Percentiles rank a stretch among this genome's conserved stretches.
Conservation (phyloP, 2,797 vertebrate species). For the Acanthurus lineatus region DNA sequence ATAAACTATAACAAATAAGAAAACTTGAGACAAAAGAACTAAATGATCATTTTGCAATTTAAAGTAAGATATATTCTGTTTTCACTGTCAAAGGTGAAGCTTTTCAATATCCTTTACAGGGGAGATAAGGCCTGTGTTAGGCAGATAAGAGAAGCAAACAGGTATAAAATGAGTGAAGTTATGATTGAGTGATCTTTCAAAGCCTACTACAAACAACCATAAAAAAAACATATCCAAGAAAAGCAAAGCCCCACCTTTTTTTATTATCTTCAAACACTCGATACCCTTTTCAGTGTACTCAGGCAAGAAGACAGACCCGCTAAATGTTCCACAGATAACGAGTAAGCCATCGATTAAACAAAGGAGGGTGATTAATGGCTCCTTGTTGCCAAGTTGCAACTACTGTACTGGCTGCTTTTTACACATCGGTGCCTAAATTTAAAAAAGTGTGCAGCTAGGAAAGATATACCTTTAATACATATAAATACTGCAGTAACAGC, state of each 20-base stretch:
- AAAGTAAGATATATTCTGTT: background rate
- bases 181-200: constrained; percentile 3
- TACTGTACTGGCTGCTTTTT: constrained; percentile 31
- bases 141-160: constrained; percentile 19
- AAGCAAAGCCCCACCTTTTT: constrained; percentile 21
- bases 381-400: constrained; percentile 31
- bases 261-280: constrained; percentile 35
- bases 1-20: background rate
- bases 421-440: constrained; percentile 30
- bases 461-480: background rate
- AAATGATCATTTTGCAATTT: background rate
- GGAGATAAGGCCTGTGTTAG: background rate
- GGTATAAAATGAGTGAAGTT: constrained; percentile 6
- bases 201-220: background rate
- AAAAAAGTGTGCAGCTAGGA: constrained; percentile 21
- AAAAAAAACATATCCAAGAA: constrained; percentile 5
- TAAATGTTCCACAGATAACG: constrained; percentile 56
- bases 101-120: constrained; percentile 6
- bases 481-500: constrained; percentile 9
- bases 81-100: background rate
- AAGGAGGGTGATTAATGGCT: constrained; percentile 59
- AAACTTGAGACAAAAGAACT: background rate
- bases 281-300: constrained; percentile 38
- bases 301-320: constrained; percentile 32
- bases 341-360: constrained; percentile 54